Base-by-base conservation (phyloP, 2,888 invertebrate genomes). In the Macrostomum cliftonense region DNA sequence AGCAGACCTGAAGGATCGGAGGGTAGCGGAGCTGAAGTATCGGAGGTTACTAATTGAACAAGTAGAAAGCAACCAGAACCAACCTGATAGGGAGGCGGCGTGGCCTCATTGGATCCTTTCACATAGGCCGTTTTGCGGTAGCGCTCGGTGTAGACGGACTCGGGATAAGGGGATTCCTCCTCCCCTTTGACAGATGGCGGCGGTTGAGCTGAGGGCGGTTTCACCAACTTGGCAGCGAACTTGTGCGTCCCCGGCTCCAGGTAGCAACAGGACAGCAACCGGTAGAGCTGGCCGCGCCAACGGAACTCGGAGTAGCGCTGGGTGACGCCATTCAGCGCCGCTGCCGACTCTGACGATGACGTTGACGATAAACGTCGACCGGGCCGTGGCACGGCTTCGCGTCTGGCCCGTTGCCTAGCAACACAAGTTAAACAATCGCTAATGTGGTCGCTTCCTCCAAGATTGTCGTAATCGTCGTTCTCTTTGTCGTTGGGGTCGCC, bases 121-220 rank as follows among this genome's bases (percentile, higher is more conserved):
- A 79, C 75, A 51, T 69, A 67, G 54, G 79, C 79, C 13, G 77
- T 75, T 69, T 83, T 84, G 49, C 84, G 74, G 64, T 83, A 84
- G 59, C 78, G 79, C 65, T 86, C 85, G 1, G 84, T 79, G 62
- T 81, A 84, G 37, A 78, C 63, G n/a, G 77, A 75, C 63, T 81
- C 81, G 66, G 84, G 37, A 44, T 42, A 53, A 13, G 16, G 21
- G 5, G 16, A 14, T 9, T 43, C 28, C 16, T 17, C 5, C 2
- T 17, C 19, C 13, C n/a, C n/a, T n/a, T n/a, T n/a, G n/a, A n/a
- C n/a, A n/a, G n/a, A n/a, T n/a, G n/a, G 14, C 43, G 2, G 14
- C 19, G 5, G 21, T 7, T 43, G 43, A 5, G 5, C 7, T 20
- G 28, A 43, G 11, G n/a, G 2, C 16, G 7, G 14, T 11, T 11